These are phyloP conservation scores for Ennomos quercinarius DNA, from an alignment of 2,888 invertebrate species.

Conservation along the genomic window DNA sequence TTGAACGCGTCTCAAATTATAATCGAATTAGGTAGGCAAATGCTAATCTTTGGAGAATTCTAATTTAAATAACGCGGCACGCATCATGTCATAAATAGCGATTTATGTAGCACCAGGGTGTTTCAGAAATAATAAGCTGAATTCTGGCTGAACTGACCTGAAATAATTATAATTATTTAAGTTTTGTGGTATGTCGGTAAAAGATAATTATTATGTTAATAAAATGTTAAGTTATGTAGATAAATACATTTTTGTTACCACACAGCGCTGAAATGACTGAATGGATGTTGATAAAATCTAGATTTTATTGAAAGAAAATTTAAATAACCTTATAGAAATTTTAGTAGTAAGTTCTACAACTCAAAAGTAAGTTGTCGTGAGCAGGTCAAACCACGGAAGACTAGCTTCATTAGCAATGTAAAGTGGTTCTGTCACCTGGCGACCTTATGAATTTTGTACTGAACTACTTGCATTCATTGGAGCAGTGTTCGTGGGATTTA, in stretches of 20 bases:
- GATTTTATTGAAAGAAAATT: no score
- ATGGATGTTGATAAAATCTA: not conserved
- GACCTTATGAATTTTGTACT: conserved; percentile 28
- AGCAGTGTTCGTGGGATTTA: not conserved
- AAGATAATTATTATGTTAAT: no score
- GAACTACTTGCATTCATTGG: conserved; percentile 23
- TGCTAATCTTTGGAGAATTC: conserved; percentile 28
- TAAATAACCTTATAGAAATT: not conserved
- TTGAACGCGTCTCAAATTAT: conserved; percentile 28
- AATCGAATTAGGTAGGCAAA: conserved; percentile 21
- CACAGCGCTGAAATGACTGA: no score
- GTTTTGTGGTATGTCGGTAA: no score
- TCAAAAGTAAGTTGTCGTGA: conserved; percentile 11
- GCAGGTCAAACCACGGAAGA: conserved; percentile 34
- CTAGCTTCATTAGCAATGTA: conserved; percentile 37
- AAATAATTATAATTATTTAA: no score
- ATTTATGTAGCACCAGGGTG: conserved; percentile 20
- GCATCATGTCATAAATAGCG: conserved; percentile 21
- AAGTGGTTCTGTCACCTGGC: conserved; percentile 27
- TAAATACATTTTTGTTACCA: no score
- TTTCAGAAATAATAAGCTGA: conserved; percentile 5
- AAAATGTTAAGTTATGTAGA: no score
- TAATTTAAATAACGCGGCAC: conserved; percentile 12
- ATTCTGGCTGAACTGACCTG: no score
- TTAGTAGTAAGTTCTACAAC: not conserved